Evolutionary conservation across 2,113 vertebrate genomes (phyloP), one percentile per base, ranked within the genome.

Genomic region (Pantherophis guttatus): DNA sequence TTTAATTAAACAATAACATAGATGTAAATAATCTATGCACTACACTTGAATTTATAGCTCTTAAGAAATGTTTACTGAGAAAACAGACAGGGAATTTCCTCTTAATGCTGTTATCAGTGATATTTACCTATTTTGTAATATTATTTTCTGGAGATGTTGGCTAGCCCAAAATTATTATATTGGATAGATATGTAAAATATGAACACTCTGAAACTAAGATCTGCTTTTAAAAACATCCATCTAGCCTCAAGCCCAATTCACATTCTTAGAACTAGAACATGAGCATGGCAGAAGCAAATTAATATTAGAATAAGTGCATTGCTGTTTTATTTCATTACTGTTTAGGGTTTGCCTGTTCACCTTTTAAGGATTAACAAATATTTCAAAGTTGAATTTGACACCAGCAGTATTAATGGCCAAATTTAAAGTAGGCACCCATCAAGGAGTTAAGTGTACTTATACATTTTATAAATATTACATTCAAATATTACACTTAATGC

Each of bases 31-130:
- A 75, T 39, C 70, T 81, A 19, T 75, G 17, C 29, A 53, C 62
- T 50, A 50, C 54, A 24, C 39, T 57, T 24, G 39, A 88, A 17
- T 5, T 10, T 57, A 21, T 48, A 70, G 23, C 26, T 15, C 29
- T 92, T 70, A 88, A 70, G 81, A 92, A 87, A 87, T 92, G 75
- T 48, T 92, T 89, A 24, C 52, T 89, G 62, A 23, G 59, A 75
- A 88, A 88, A 70, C 48, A 88, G 2, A 44, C 1, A 39, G 48
- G 12, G 33, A 48, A 48, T 48, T 57, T 88, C 52, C 44, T 86
- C 21, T 44, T n/a, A 50, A 26, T 50, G 26, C 5, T 58, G 7
- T 55, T 92, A 92, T 92, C 57, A 59, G 39, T 12, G 17, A 87
- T 87, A 86, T 44, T 92, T 87, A 87, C 0, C 91, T 87, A 65